Conservation (phyloP, 1,140 invertebrate genomes). For the Trachelipus rathkii region DNA sequence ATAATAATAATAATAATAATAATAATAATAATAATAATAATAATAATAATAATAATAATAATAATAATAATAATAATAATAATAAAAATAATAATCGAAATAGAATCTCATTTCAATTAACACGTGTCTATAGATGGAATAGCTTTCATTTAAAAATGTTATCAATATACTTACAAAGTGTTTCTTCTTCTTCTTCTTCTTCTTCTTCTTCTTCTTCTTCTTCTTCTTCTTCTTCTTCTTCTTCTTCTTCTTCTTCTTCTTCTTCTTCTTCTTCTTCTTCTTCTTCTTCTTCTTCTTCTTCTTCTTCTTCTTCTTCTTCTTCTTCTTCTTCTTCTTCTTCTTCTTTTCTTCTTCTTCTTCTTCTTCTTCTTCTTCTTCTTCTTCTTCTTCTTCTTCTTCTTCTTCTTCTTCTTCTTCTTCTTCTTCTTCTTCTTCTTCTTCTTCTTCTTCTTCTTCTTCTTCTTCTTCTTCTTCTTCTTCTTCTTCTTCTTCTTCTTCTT, state of each 20-base stretch:
- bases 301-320: conserved; percentile 9
- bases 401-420: conserved; percentile 9
- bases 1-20: too few relatives aligned
- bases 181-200: conserved; percentile 9
- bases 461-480: conserved; percentile 9
- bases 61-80: too few relatives aligned
- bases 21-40: too few relatives aligned
- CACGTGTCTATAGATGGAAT: too few relatives aligned
- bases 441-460: conserved; percentile 9
- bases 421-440: conserved; percentile 9
- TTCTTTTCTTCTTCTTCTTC: conserved; percentile 9
- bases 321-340: conserved; percentile 9
- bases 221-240: conserved; percentile 9
- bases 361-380: conserved; percentile 9
- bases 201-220: conserved; percentile 9
- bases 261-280: conserved; percentile 9
- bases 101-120: too few relatives aligned
- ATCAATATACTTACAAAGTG: background rate
- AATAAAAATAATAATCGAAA: too few relatives aligned
- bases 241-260: conserved; percentile 9
- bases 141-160: too few relatives aligned
- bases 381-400: conserved; percentile 8
- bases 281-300: conserved; percentile 9
- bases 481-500: conserved; percentile 9
- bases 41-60: too few relatives aligned